A percentile compares a stretch with the other conserved stretches of the same genome.
phyloP scores from a whole-genome alignment of 1,140 invertebrate species.

The Archegozetes longisetosus region DNA sequence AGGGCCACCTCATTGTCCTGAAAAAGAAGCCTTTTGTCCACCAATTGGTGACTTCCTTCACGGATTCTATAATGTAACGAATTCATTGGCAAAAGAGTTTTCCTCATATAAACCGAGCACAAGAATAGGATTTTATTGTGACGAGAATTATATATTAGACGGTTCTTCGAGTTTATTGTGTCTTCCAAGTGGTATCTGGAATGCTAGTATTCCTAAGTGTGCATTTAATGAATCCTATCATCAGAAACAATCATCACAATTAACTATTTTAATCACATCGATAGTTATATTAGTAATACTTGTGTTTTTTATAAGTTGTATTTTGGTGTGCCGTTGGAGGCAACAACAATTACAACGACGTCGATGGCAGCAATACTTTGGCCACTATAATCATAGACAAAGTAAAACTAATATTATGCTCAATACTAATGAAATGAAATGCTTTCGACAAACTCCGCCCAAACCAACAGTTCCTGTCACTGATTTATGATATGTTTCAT shows the following conservation, averaged over 20 bases:
- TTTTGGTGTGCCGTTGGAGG: neutral
- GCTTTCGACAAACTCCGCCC: neutral
- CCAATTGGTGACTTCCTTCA: neutral
- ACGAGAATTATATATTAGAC: neutral
- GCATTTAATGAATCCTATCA: neutral
- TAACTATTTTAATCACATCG: neutral
- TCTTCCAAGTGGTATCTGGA: neutral
- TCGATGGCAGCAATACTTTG: slow-evolving; percentile 11
- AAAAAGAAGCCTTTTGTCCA: neutral
- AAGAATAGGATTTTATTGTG: neutral
- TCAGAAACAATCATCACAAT: neutral
- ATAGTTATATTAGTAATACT: neutral
- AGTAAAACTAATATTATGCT: slow-evolving; percentile 10
- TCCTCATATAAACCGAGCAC: neutral
- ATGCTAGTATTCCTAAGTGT: neutral
- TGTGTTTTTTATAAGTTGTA: neutral
- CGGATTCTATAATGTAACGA: neutral
- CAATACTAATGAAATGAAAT: neutral
- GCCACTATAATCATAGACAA: slow-evolving; percentile 10
- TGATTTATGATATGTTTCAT: too few relatives aligned
- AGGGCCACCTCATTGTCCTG: slow-evolving; percentile 6
- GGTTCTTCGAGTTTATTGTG: neutral
- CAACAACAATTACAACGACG: neutral
- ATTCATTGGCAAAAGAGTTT: neutral
- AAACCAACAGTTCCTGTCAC: neutral